Evolutionary conservation across 2,888 invertebrate species (phyloP), one percentile per base, ranked within the genome.

Genomic region (Philhelius pedissequus): DNA sequence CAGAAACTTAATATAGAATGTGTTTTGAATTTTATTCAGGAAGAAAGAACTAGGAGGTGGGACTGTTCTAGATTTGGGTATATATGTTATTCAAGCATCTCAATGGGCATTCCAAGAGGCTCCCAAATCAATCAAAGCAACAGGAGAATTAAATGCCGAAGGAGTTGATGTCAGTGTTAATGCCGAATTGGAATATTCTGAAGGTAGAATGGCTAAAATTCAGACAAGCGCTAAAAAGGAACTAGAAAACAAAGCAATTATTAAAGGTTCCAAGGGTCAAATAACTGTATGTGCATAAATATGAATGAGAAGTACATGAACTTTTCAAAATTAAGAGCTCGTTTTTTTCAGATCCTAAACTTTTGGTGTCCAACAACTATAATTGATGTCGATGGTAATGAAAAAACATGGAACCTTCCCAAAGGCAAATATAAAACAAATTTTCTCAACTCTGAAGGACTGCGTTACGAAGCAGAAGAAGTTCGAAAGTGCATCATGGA

Each of bases 401-500:
- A 92, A 87, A 93, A 93, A 58, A 94, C 94, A 86, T 94, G 94
- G 93, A 92, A 94, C 25, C 90, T 96, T 25, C 96, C 96, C 0
- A 92, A 93, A 86, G 93, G 93, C 4, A 92, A 93, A 86, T 91
- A 87, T 45, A 48, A 92, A 78, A 94, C 94, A 83, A 95, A 95
- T 89, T 96, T 94, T 89, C 89, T 90, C 75, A 96, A 96, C 88
- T 96, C 96, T 83, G 94, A 94, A 25, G 96, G 96, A 2, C 92
- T 97, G 56, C 92, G 94, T 83, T 97, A 96, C 89, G 94, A 97
- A 91, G 97, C 96, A 40, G 94, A 94, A 86, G 96, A 96, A 90
- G 96, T 94, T 66, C 94, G 95, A 88, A 92, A 94, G 80, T 96
- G 96, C 88, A 93, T 97, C 38, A 92, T 92, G 88, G 89, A 92